Evolutionary conservation across 1,140 invertebrate genomes (phyloP).

Genomic region (Brevipalpus yothersi): DNA sequence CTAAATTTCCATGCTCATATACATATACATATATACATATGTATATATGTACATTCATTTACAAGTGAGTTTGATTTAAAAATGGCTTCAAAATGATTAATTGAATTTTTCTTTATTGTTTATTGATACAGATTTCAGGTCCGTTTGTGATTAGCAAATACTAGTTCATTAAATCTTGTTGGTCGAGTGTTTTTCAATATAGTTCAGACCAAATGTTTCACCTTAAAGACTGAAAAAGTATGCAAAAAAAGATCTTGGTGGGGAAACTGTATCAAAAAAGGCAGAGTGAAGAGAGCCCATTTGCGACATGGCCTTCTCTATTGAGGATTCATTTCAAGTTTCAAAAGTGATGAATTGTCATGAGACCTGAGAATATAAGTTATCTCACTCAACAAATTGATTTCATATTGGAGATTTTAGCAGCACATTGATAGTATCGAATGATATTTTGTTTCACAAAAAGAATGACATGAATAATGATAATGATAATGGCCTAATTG

Average conservation of each 20-base stretch:
- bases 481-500: too few species aligned
- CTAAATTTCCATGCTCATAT: background rate
- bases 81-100: too few species aligned
- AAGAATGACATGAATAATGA: too few species aligned
- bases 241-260: constrained; percentile 51
- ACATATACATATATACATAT: too few species aligned
- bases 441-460: too few species aligned
- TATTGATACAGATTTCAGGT: constrained; percentile 48
- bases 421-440: too few species aligned
- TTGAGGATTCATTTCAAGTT: too few species aligned
- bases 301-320: background rate
- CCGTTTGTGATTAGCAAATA: constrained; percentile 59
- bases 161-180: constrained; percentile 58
- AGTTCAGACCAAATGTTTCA: constrained; percentile 71
- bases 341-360: too few species aligned
- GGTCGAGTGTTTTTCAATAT: constrained; percentile 83
- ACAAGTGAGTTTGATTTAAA: background rate
- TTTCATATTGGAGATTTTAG: too few species aligned
- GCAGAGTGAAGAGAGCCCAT: constrained; percentile 37
- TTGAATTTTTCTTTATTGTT: constrained; percentile 3
- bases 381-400: too few species aligned
- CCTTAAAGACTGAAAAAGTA: constrained; percentile 44
- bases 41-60: too few species aligned
- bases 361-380: too few species aligned
- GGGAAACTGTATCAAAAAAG: constrained; percentile 48